phyloP scores from a whole-genome alignment of 2,113 vertebrate species.

The Sula dactylatra region DNA sequence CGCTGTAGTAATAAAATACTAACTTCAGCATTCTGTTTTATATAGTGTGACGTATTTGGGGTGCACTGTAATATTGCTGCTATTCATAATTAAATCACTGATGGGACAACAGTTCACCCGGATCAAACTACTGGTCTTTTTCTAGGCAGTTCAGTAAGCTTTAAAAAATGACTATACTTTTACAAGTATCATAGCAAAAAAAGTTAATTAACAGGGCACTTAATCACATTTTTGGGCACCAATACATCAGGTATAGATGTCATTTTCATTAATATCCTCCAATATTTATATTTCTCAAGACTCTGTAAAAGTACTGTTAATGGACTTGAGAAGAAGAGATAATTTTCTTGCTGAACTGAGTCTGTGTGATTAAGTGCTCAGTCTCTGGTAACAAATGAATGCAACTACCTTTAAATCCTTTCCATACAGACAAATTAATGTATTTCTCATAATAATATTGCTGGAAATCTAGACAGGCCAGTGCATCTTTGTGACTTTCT shows the following conservation, averaged over 20 bases:
- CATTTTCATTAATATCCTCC: slow-evolving; percentile 62
- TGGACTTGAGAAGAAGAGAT: slow-evolving; percentile 46
- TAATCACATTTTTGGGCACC: slow-evolving; percentile 31
- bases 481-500: slow-evolving; percentile 1
- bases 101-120: not conserved
- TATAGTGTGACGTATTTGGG: not conserved
- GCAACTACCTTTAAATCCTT: slow-evolving; percentile 62
- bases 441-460: slow-evolving; percentile 34
- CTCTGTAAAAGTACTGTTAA: slow-evolving; percentile 25
- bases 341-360: slow-evolving; percentile 47
- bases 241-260: slow-evolving; percentile 43
- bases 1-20: not conserved
- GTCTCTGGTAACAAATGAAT: slow-evolving; percentile 48
- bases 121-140: not conserved
- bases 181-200: slow-evolving; percentile 30
- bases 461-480: not conserved
- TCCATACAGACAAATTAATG: slow-evolving; percentile 50
- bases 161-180: not conserved
- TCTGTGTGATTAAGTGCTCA: slow-evolving; percentile 54
- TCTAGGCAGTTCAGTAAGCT: not conserved
- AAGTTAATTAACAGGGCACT: slow-evolving; percentile 59
- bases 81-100: slow-evolving; percentile 14
- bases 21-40: not conserved
- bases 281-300: slow-evolving; percentile 63
- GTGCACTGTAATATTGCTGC: not conserved